phyloP scores from a whole-genome alignment of 2,888 invertebrate genomes.

The Tiliacea citrago region DNA sequence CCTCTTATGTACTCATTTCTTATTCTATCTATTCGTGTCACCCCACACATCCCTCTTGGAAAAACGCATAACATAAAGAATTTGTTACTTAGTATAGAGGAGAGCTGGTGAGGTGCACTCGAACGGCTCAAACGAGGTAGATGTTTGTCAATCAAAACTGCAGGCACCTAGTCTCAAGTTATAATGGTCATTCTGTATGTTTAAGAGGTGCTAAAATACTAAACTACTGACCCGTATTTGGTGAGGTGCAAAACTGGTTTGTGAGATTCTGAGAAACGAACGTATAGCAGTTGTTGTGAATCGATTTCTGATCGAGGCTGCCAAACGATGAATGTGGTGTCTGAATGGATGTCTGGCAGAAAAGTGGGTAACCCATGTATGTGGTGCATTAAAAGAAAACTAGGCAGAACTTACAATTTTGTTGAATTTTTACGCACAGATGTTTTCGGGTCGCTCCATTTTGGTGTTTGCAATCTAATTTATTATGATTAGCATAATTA shows the following conservation, averaged over 20 bases:
- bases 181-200: not conserved
- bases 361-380: not conserved
- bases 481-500: not conserved
- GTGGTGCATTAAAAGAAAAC: not conserved
- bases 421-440: not conserved
- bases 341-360: not conserved
- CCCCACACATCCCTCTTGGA: no score
- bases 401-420: not conserved
- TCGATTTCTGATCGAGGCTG: not conserved
- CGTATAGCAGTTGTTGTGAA: not conserved
- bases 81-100: no score
- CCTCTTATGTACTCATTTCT: no score
- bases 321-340: not conserved
- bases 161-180: not conserved
- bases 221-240: conserved; percentile 26
- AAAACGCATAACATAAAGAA: no score
- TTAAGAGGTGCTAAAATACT: not conserved
- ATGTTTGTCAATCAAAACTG: not conserved
- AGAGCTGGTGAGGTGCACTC: no score
- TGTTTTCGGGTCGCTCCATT: not conserved
- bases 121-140: not conserved
- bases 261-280: not conserved
- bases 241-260: conserved; percentile 16
- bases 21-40: no score
- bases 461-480: not conserved